Percentiles rank a stretch among this genome's conserved stretches.
Evolutionary conservation across 1,140 invertebrate species (phyloP).

Genomic region (Drosophila persimilis): DNA sequence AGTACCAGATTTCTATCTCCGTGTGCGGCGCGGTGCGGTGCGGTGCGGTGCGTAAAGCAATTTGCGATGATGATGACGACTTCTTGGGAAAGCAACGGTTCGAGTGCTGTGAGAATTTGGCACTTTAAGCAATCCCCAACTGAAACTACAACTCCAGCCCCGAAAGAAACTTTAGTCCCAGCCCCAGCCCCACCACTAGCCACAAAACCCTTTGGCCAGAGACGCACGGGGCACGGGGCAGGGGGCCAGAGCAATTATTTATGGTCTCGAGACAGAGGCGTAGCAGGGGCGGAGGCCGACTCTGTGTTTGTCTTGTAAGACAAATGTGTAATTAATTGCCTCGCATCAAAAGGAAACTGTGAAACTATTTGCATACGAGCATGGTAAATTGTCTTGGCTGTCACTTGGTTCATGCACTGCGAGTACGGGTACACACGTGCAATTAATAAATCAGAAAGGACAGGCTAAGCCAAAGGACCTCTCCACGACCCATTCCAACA

Average conservation of each 20-base stretch:
- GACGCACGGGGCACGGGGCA: background rate
- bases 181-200: background rate
- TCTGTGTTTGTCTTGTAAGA: slow-evolving; percentile 82
- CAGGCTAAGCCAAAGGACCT: slow-evolving; percentile 41
- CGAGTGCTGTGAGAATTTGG: slow-evolving; percentile 51
- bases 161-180: slow-evolving; percentile 11
- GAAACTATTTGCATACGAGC: slow-evolving; percentile 76
- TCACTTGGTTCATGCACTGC: slow-evolving; percentile 54
- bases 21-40: background rate
- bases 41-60: slow-evolving; percentile 51
- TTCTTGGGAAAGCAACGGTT: slow-evolving; percentile 60
- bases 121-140: slow-evolving; percentile 48
- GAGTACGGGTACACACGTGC: slow-evolving; percentile 49
- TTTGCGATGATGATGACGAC: slow-evolving; percentile 52
- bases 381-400: slow-evolving; percentile 49
- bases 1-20: slow-evolving; percentile 44
- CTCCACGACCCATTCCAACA: background rate
- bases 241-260: slow-evolving; percentile 39
- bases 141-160: background rate
- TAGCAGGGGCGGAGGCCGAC: slow-evolving; percentile 35
- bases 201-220: slow-evolving; percentile 52
- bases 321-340: slow-evolving; percentile 83
- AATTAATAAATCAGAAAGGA: slow-evolving; percentile 80
- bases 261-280: slow-evolving; percentile 38
- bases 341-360: slow-evolving; percentile 80